Conservation (phyloP, 2,113 vertebrate species). For the Alectura lathami region DNA sequence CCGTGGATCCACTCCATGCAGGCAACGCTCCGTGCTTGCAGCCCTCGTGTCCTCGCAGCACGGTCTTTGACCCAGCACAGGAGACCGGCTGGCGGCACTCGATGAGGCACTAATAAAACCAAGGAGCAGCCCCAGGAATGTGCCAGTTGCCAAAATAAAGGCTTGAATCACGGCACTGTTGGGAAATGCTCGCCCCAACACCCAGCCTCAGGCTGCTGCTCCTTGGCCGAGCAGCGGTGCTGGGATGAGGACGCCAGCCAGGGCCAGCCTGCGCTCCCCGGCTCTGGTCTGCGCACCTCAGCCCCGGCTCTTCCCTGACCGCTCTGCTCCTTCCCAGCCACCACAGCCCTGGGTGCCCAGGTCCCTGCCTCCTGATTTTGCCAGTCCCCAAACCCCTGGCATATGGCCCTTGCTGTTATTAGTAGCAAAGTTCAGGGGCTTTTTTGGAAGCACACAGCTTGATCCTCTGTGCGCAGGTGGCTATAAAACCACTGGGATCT, state of each 20-base stretch:
- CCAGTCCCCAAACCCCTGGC: neutral
- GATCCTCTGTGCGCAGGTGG: neutral
- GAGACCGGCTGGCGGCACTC: neutral
- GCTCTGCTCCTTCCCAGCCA: neutral
- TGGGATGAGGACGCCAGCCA: neutral
- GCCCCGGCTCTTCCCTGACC: neutral
- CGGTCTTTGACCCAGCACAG: neutral
- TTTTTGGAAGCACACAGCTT: neutral
- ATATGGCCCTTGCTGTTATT: neutral
- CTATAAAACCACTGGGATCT: neutral
- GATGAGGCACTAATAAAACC: neutral
- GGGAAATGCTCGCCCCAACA: neutral
- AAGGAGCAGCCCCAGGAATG: neutral
- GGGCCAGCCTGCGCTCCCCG: neutral
- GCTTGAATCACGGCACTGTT: neutral
- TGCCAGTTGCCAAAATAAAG: conserved; percentile 19
- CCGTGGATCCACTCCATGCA: neutral
- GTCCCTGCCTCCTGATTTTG: neutral
- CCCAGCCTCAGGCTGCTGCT: neutral
- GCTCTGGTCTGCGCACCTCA: accelerated
- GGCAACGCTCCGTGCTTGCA: neutral
- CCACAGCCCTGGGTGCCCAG: accelerated
- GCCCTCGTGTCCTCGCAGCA: accelerated
- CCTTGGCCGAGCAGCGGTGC: accelerated
- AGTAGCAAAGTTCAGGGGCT: neutral